Base-by-base conservation (phyloP, 2,888 invertebrate species). In the Lepidocyrtoides sp. region DNA sequence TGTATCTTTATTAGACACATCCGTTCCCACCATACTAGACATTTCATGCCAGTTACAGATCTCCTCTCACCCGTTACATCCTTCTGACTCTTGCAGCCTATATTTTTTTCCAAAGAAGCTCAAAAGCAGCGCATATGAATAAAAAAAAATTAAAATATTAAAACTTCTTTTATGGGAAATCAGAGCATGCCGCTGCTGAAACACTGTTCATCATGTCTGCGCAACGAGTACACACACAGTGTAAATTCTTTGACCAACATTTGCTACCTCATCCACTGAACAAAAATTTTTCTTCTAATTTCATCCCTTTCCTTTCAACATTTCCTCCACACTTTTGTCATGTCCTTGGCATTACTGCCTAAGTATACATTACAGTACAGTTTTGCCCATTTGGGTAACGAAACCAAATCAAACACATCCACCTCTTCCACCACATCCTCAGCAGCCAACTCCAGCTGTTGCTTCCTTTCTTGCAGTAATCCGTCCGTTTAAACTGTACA, bases 11-110 rank as follows among this genome's bases (percentile, higher is more conserved):
- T 84, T 54, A 60, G 63, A n/a, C 14, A 79, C 87, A 79, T 88
- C 87, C 79, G 79, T 81, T 66, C 79, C 83, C 86, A 86, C 20
- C 51, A 88, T 63, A 44, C 32, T 29, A 12, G 1, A 75, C 17
- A 26, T 51, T 54, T 2, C n/a, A 54, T 54, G 12, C 17, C 54
- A 41, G 72, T 44, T 29, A 20, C 72, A 17, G 23, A 72, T 60
- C 57, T 79, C 79, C 48, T 81, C 63, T 79, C 87, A 79, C 87
- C 79, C 79, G 63, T 81, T 88, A 86, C 86, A 86, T 86, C 86
- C 77, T 51, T 12, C 44, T 84, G 57, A 17, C 14, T 8, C 29
- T n/a, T n/a, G n/a, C 54, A 17, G 14, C 20, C 2, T 51, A 14
- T n/a, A 48, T 63, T 10, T 29, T 26, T 63, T 63, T 20, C 41